phyloP scores from a whole-genome alignment of 2,888 invertebrate genomes.

The Chirona hameri region DNA sequence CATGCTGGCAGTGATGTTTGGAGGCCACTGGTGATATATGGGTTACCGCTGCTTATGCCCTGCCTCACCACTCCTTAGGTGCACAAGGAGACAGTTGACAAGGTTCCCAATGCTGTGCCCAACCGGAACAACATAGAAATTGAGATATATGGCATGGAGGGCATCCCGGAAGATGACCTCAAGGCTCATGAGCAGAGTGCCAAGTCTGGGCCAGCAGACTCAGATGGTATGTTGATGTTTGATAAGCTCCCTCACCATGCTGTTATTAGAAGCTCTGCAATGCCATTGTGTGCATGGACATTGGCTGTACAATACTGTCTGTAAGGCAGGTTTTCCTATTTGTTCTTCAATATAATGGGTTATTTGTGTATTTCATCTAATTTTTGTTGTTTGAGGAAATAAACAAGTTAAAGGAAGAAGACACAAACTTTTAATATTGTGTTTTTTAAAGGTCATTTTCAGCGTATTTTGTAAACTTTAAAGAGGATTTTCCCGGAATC shows the following conservation, averaged over 20 bases:
- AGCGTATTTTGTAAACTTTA: too few species aligned
- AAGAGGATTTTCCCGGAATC: too few species aligned
- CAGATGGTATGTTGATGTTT: constrained; percentile 40
- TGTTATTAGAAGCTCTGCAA: not conserved
- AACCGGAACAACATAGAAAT: constrained; percentile 97
- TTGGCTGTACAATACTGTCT: not conserved
- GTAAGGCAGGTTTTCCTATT: not conserved
- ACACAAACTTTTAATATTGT: too few species aligned
- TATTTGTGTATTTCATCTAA: not conserved
- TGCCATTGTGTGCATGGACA: not conserved
- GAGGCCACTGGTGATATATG: not conserved
- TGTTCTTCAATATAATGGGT: not conserved
- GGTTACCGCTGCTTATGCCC: not conserved
- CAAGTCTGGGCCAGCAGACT: constrained; percentile 34
- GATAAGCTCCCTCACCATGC: constrained; percentile 35
- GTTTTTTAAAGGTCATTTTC: too few species aligned
- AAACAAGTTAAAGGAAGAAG: too few species aligned
- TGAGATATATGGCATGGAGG: constrained; percentile 99
- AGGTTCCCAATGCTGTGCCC: constrained; percentile 97
- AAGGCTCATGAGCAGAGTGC: constrained; percentile 81
- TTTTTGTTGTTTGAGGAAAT: not conserved
- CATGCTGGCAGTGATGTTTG: not conserved
- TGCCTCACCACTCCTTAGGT: constrained; percentile 59
- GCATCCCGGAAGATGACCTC: constrained; percentile 92
- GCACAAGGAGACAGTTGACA: constrained; percentile 99